These are phyloP conservation scores for Cetoscarus ocellatus DNA, from an alignment of 2,797 vertebrate species.

Conservation along the genomic window DNA sequence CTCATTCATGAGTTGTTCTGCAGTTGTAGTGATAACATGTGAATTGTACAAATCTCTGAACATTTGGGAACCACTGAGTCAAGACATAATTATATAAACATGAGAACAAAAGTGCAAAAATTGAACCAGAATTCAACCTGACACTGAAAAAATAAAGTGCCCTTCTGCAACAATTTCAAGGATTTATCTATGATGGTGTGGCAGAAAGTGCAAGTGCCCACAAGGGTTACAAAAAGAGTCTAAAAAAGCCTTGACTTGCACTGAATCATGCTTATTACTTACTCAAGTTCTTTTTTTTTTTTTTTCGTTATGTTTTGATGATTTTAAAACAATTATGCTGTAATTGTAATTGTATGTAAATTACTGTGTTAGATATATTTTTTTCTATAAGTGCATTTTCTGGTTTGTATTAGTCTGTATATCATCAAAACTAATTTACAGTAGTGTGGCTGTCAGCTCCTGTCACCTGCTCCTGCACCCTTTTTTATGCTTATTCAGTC, in stretches of 20 bases:
- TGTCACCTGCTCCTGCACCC: constrained; percentile 46
- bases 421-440: constrained; percentile 23
- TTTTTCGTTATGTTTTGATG: neutral
- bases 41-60: too few species aligned
- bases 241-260: neutral
- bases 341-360: neutral
- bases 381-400: neutral
- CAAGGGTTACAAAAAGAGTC: too few species aligned
- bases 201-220: neutral
- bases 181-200: neutral
- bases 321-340: neutral
- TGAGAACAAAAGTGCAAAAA: neutral
- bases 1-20: too few species aligned
- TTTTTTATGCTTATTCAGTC: constrained; percentile 43
- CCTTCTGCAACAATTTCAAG: too few species aligned
- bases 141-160: too few species aligned
- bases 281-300: neutral
- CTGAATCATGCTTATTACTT: neutral
- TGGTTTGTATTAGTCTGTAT: neutral
- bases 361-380: neutral
- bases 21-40: too few species aligned
- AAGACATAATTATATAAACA: neutral
- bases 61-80: too few species aligned
- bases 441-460: constrained; percentile 22
- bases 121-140: neutral